These are phyloP conservation scores for Acleris literana DNA, from an alignment of 2,888 invertebrate genomes.

Conservation along the genomic window DNA sequence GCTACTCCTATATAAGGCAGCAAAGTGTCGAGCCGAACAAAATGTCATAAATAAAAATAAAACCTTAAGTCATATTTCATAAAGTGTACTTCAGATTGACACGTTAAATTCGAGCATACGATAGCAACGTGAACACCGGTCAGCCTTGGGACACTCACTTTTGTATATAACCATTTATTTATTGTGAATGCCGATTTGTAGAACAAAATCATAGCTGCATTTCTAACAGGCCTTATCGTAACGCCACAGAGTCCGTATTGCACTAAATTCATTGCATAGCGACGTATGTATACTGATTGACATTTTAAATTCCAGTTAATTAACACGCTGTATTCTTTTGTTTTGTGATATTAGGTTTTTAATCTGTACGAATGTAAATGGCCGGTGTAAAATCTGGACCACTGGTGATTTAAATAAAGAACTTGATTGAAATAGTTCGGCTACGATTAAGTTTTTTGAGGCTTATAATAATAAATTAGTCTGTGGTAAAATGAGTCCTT, in stretches of 20 bases:
- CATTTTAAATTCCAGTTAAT: slow-evolving; percentile 54
- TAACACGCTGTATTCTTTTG: slow-evolving; percentile 54
- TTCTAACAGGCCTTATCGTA: slow-evolving; percentile 43
- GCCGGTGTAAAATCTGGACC: slow-evolving; percentile 3
- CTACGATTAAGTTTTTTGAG: not conserved
- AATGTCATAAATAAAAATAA: slow-evolving; percentile 19
- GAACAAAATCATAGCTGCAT: slow-evolving; percentile 47
- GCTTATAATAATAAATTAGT: too few species aligned
- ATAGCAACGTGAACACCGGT: slow-evolving; percentile 55
- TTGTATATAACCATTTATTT: slow-evolving; percentile 56
- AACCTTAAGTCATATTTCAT: slow-evolving; percentile 45
- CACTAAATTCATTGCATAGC: not conserved
- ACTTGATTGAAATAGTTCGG: not conserved
- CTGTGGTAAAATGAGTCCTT: too few species aligned
- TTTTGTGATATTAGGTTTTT: slow-evolving; percentile 39
- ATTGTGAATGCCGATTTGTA: slow-evolving; percentile 61
- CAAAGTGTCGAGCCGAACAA: slow-evolving; percentile 42
- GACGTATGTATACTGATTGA: slow-evolving; percentile 46
- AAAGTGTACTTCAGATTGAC: slow-evolving; percentile 54
- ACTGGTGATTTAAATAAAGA: slow-evolving; percentile 16
- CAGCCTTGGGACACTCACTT: slow-evolving; percentile 73
- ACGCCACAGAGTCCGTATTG: slow-evolving; percentile 47
- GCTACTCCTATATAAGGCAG: slow-evolving; percentile 55
- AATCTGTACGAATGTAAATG: slow-evolving; percentile 18
- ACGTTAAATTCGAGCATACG: slow-evolving; percentile 55